A percentile compares a stretch with the other conserved stretches of the same genome.
These are phyloP conservation scores for Apamea epomidion DNA, from an alignment of 2,888 invertebrate species.

Conservation along the genomic window DNA sequence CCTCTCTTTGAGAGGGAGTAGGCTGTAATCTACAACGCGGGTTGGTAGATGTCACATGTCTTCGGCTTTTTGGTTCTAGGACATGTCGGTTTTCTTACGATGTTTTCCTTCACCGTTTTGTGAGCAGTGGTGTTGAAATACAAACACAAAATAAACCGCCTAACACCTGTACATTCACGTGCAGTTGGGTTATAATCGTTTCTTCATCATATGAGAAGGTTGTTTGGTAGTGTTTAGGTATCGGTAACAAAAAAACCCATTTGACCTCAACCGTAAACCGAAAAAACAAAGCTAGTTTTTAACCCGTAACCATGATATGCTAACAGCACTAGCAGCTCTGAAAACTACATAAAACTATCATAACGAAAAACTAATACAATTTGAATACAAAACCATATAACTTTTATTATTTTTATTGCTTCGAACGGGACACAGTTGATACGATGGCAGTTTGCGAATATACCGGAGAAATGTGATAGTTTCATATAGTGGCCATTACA, in stretches of 20 bases:
- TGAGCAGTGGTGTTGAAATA: too few relatives aligned
- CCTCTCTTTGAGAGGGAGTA: too few relatives aligned
- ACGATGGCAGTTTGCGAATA: constrained; percentile 16
- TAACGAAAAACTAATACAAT: constrained; percentile 49
- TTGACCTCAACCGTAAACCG: not conserved
- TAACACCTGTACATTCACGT: too few relatives aligned
- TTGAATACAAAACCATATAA: constrained; percentile 47
- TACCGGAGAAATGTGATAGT: not conserved
- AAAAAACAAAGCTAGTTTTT: not conserved
- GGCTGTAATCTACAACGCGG: too few relatives aligned
- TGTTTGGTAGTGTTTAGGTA: not conserved
- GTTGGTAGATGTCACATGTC: too few relatives aligned
- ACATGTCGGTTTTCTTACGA: too few relatives aligned
- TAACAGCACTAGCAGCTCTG: constrained; percentile 15
- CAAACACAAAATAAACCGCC: too few relatives aligned
- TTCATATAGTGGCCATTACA: constrained; percentile 4
- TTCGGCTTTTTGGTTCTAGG: too few relatives aligned
- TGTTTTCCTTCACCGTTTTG: too few relatives aligned
- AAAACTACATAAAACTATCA: constrained; percentile 30
- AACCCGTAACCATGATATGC: not conserved
- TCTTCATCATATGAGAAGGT: too few relatives aligned
- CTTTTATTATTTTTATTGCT: constrained; percentile 50
- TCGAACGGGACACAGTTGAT: constrained; percentile 19
- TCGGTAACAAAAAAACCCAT: not conserved
- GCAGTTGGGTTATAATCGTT: too few relatives aligned